Percentiles rank a stretch among this genome's conserved stretches.
These are phyloP conservation scores for Tapera naevia DNA, from an alignment of 2,797 vertebrate genomes.

Conservation along the genomic window DNA sequence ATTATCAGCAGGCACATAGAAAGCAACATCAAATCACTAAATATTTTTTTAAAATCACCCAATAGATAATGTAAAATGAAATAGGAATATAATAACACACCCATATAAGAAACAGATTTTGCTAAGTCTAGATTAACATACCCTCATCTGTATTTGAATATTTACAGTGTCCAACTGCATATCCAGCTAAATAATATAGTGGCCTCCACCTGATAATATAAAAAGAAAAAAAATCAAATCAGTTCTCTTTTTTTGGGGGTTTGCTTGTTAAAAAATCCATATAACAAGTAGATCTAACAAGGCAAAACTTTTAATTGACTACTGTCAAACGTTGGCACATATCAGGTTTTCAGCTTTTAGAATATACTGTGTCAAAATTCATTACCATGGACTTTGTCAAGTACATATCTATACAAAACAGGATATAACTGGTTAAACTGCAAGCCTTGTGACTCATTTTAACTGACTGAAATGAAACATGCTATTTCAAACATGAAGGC, in stretches of 20 bases:
- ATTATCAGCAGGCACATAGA: not conserved
- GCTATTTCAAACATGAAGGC: not conserved
- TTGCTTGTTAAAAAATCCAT: not conserved
- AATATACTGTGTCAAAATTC: not conserved
- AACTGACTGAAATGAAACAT: not conserved
- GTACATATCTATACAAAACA: not conserved
- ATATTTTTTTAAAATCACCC: not conserved
- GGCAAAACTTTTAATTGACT: not conserved
- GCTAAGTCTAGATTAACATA: not conserved
- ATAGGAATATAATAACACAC: not conserved
- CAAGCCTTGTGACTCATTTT: not conserved
- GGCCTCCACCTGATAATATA: not conserved
- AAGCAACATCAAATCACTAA: not conserved
- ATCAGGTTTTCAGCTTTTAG: not conserved
- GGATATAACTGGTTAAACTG: not conserved
- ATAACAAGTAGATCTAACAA: not conserved
- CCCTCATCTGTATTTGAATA: not conserved
- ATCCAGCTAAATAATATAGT: not conserved
- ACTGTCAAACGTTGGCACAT: not conserved
- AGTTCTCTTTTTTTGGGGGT: not conserved
- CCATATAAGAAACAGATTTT: not conserved
- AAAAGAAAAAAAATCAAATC: no score
- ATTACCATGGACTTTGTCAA: not conserved
- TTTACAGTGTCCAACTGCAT: not conserved
- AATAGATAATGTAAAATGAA: not conserved